Percentiles rank a stretch among this genome's conserved stretches.
Conservation (phyloP, 2,888 invertebrate species). For the Ophion obscuratus region DNA sequence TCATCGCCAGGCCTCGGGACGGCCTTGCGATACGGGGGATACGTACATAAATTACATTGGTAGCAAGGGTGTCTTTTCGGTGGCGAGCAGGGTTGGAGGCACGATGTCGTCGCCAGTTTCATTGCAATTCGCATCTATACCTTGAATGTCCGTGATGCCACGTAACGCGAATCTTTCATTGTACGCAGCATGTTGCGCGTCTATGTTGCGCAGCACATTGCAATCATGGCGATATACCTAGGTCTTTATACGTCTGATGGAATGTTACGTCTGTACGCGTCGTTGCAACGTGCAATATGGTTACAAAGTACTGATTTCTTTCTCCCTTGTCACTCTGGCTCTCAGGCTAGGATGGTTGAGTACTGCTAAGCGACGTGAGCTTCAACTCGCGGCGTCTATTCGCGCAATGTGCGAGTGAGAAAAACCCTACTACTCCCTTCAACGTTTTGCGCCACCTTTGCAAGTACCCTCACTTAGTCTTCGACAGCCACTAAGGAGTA, state of each 20-base stretch:
- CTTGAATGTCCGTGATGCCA: constrained; percentile 25
- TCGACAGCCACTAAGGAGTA: too few species aligned
- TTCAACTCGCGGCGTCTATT: too few species aligned
- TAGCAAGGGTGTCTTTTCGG: constrained; percentile 9
- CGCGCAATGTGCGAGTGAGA: too few species aligned
- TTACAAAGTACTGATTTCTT: constrained; percentile 11
- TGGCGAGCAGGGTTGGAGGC: constrained; percentile 13
- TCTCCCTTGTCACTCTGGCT: too few species aligned
- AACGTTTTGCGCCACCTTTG: too few species aligned
- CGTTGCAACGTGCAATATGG: neutral
- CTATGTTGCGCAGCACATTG: neutral
- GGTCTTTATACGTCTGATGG: neutral
- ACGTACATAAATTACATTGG: constrained; percentile 33
- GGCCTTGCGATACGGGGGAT: neutral
- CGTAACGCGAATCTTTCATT: constrained; percentile 16
- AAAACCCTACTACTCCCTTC: too few species aligned
- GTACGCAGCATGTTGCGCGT: constrained; percentile 29
- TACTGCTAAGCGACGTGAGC: too few species aligned
- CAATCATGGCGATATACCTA: neutral
- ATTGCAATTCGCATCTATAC: constrained; percentile 50
- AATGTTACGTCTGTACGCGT: constrained; percentile 18
- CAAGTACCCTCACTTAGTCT: too few species aligned
- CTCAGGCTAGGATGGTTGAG: too few species aligned
- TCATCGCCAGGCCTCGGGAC: constrained; percentile 15
- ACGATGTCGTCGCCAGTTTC: constrained; percentile 18